Base-by-base conservation (phyloP, 2,888 invertebrate species). In the Sphaerolaimus hirsutus region DNA sequence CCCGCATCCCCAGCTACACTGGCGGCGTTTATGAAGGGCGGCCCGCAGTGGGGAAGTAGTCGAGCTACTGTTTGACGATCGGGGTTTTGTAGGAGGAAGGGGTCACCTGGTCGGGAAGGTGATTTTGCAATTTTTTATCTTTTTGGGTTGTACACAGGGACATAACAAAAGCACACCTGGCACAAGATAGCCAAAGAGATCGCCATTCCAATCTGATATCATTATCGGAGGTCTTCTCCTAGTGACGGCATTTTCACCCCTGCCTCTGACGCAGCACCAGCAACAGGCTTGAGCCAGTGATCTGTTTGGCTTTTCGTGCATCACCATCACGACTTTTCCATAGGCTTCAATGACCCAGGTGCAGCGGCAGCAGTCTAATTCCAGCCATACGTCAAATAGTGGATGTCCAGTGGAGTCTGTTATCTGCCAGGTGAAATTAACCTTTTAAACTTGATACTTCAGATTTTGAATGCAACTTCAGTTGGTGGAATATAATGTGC, bases 311-410 rank as follows among this genome's bases (percentile, higher is more conserved):
- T 44, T 23, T 24, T 49, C 49, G 37, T 25, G 29, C 46, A 49
- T 38, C 22, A 45, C 14, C 37, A 49, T 10, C 26, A 49, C 49
- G 4, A 41, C 29, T 24, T 35, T 22, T 4, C 49, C 49, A 35
- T 49, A 49, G 5, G 49, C 32, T 27, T 49, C 49, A 22, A 49
- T 17, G 10, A 44, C 32, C 49, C 49, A 49, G 12, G 43, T 44
- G 45, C 44, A 44, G 17, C 37, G 17, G 32, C 49, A 49, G 35
- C 45, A 47, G 38, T 44, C 41, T 41, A 44, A 42, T 25, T 49
- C 49, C 17, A 49, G 19, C 46, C 46, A 49, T 21, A 47, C 49
- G 45, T 49, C 49, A 29, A 49, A 47, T 23, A 49, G 38, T 7
- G 49, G 49, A 22, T 19, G 44, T 14, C 42, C 45, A 4, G 19